Percentiles rank a stretch among this genome's conserved stretches.
Conservation (phyloP, 2,888 invertebrate genomes). For the Hirudinaria manillensis region DNA sequence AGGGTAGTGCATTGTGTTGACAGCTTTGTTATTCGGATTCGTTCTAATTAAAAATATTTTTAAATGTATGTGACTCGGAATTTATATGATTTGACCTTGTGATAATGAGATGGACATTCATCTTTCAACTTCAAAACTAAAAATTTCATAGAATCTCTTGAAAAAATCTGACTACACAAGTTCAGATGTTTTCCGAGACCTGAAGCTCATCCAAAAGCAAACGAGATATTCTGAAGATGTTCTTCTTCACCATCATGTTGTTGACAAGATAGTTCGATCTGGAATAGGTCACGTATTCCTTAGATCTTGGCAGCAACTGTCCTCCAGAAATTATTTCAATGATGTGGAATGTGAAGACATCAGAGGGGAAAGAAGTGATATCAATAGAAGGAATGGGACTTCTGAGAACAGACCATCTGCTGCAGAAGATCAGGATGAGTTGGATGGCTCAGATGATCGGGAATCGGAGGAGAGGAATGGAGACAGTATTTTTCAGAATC, state of each 20-base stretch:
- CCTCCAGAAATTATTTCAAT: conserved; percentile 35
- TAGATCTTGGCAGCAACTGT: conserved; percentile 38
- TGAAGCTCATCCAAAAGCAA: conserved; percentile 40
- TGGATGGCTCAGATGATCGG: neutral
- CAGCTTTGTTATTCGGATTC: neutral
- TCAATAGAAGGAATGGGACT: neutral
- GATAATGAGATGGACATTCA: neutral
- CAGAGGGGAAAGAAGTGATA: conserved; percentile 29
- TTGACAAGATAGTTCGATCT: conserved; percentile 39
- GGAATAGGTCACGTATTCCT: conserved; percentile 41
- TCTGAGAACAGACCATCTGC: neutral
- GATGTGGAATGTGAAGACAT: conserved; percentile 37
- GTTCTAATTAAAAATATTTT: no score
- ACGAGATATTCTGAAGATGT: conserved; percentile 40
- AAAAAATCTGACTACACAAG: conserved; percentile 34
- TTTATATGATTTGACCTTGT: no score
- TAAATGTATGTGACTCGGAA: no score
- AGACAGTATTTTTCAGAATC: conserved; percentile 26
- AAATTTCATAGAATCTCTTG: conserved; percentile 34
- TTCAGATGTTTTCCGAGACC: conserved; percentile 29
- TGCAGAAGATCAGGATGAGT: neutral
- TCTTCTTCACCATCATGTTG: conserved; percentile 37
- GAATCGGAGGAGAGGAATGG: no score
- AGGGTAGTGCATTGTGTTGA: neutral
- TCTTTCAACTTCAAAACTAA: neutral